Evolutionary conservation across 2,113 vertebrate genomes (phyloP).

Genomic region (Megaceryle torquata): DNA sequence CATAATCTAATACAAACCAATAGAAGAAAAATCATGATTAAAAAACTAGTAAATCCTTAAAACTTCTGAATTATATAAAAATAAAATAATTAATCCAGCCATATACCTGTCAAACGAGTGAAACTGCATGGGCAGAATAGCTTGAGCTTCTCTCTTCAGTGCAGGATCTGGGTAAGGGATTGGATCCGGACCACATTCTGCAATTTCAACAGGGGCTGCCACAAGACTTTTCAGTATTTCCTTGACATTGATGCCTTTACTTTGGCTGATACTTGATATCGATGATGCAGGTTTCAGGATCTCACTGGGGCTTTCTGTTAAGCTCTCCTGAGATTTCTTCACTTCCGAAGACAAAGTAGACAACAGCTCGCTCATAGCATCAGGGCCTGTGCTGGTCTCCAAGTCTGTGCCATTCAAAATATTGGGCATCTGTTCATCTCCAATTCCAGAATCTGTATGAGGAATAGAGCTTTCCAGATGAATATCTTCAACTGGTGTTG

Average conservation of each 20-base stretch:
- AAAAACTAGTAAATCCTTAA: not conserved
- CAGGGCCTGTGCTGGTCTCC: constrained; percentile 76
- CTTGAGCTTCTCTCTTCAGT: constrained; percentile 88
- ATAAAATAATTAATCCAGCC: not conserved
- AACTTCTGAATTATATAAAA: not conserved
- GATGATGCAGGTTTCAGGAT: constrained; percentile 82
- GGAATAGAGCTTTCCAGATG: constrained; percentile 80
- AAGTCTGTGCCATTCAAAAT: constrained; percentile 87
- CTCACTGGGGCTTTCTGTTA: constrained; percentile 83
- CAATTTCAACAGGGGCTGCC: constrained; percentile 85
- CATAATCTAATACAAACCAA: not conserved
- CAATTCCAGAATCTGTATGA: constrained; percentile 89
- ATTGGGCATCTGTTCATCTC: constrained; percentile 83
- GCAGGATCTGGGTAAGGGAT: constrained; percentile 86
- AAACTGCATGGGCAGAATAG: constrained; percentile 92
- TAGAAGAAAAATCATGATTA: not conserved
- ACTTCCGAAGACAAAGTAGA: constrained; percentile 87
- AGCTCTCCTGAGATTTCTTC: constrained; percentile 88
- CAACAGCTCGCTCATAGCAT: constrained; percentile 84
- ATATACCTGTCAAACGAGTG: constrained; percentile 98
- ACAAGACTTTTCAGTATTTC: constrained; percentile 95
- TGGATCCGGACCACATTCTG: constrained; percentile 86
- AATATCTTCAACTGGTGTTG: constrained; percentile 77
- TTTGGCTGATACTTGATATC: constrained; percentile 88
- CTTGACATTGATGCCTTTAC: constrained; percentile 93